phyloP scores from a whole-genome alignment of 2,113 vertebrate species.

The Gymnorhina tibicen region DNA sequence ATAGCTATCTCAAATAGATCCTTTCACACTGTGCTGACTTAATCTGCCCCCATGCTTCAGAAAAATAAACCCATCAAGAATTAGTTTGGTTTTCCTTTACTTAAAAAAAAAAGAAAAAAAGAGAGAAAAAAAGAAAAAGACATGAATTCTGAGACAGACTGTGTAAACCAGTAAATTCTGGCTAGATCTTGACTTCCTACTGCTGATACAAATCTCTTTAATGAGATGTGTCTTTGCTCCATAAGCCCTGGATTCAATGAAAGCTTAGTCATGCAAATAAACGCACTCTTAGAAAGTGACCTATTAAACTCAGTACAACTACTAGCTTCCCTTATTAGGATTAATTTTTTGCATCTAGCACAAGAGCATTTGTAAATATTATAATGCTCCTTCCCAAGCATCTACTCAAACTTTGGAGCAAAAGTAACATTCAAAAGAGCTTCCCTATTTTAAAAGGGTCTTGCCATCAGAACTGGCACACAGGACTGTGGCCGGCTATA shows the following conservation, averaged over 20 bases:
- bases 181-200: not conserved
- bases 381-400: not conserved
- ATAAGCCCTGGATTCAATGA: not conserved
- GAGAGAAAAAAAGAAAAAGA: no score
- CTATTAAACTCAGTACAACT: not conserved
- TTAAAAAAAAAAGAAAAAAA: not conserved
- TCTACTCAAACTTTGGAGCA: not conserved
- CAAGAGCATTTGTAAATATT: not conserved
- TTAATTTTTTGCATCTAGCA: not conserved
- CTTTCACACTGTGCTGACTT: not conserved
- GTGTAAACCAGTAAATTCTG: not conserved
- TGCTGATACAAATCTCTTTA: not conserved
- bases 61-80: not conserved
- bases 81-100: not conserved
- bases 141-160: not conserved
- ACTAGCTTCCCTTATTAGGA: not conserved
- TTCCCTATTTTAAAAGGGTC: not conserved
- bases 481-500: not conserved
- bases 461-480: not conserved
- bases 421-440: not conserved
- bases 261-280: not conserved
- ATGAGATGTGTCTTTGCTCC: not conserved
- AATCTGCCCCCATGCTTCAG: not conserved
- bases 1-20: not conserved
- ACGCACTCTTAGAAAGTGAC: not conserved